Evolutionary conservation across 2,113 vertebrate genomes (phyloP).

Genomic region (Oncorhynchus masou): DNA sequence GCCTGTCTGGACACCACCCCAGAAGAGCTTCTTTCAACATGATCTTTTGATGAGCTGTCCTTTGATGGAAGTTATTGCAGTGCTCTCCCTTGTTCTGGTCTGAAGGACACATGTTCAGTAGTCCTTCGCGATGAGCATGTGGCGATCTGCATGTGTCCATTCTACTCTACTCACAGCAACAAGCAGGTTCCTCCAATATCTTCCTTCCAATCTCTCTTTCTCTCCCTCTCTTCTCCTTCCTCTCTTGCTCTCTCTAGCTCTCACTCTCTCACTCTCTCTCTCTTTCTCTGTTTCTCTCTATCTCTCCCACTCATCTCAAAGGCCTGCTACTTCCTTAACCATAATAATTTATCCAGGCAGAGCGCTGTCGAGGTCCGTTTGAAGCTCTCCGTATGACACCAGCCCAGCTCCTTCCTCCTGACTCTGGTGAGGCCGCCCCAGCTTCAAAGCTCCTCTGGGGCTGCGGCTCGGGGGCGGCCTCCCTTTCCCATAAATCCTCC

Average conservation of each 20-base stretch:
- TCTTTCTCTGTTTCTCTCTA: background rate
- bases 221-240: background rate
- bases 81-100: too few relatives aligned
- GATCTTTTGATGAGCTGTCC: too few relatives aligned
- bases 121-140: too few relatives aligned
- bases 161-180: too few relatives aligned
- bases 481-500: conserved; percentile 39
- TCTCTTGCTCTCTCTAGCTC: too few relatives aligned
- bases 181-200: too few relatives aligned
- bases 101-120: too few relatives aligned
- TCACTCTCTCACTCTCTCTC: too few relatives aligned
- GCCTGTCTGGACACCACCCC: too few relatives aligned
- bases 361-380: conserved; percentile 33
- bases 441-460: conserved; percentile 41
- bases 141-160: too few relatives aligned
- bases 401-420: conserved; percentile 20
- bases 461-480: conserved; percentile 25
- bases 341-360: conserved; percentile 34
- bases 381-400: conserved; percentile 38
- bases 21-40: too few relatives aligned
- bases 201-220: background rate
- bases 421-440: conserved; percentile 6
- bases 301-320: conserved; percentile 21
- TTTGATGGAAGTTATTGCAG: too few relatives aligned
- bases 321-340: conserved; percentile 35